Evolutionary conservation across 2,888 invertebrate species (phyloP), one percentile per base, ranked within the genome.

Genomic region (Microchrysa polita): DNA sequence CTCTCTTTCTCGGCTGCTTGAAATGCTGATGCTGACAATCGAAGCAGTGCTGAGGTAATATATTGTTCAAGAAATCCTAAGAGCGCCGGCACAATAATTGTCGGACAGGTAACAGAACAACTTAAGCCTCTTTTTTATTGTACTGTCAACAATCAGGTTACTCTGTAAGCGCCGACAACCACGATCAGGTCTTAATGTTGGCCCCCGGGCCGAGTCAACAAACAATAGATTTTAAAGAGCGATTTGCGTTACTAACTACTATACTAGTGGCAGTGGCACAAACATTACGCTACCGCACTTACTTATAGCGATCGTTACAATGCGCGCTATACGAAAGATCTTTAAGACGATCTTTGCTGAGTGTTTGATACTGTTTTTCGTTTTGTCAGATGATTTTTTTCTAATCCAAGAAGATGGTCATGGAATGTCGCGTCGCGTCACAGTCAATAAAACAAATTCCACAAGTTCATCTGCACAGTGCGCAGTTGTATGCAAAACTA

Each of bases 221-320:
- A 65, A 65, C 65, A 65, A 65, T 65, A 65, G 65, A 48, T 48
- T 65, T 44, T 5, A 65, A 65, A 14, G 65, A 65, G 48, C 44
- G 65, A 65, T 65, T 48, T 65, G 65, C 65, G 65, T 65, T 65
- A 65, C 65, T 65, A 48, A 65, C 65, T 65, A 34, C 65, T 65
- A n/a, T n/a, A n/a, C n/a, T n/a, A n/a, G n/a, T n/a, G n/a, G n/a
- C n/a, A 65, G 16, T 48, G 48, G 48, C 65, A 48, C 65, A 42
- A 34, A 65, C 65, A 65, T 65, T 48, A 65, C 65, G 65, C 65
- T 65, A 65, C 65, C 65, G 65, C 65, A 65, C 65, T 65, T 65
- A 65, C 61, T 61, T 61, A 61, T 61, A 61, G 61, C 61, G 61
- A 5, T 61, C 61, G 61, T 61, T 61, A 61, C 40, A 34, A 61